phyloP scores from a whole-genome alignment of 2,113 vertebrate species.

The Platichthys stellatus region DNA sequence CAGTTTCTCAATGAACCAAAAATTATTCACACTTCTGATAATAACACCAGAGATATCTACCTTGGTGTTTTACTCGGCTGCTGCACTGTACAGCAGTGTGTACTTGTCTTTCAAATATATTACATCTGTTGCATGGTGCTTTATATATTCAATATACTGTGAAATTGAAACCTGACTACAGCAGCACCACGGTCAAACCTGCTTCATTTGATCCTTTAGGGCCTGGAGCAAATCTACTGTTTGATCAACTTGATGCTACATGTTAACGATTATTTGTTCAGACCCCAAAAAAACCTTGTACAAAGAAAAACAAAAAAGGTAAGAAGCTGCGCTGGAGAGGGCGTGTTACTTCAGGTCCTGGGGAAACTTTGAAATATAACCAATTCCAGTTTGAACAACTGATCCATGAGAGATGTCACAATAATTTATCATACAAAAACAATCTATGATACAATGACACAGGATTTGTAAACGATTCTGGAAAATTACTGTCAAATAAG shows the following conservation, averaged over 20 bases:
- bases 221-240: not conserved
- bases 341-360: conserved; percentile 3
- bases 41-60: too few relatives aligned
- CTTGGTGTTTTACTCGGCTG: too few relatives aligned
- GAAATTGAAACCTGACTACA: not conserved
- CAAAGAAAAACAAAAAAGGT: not conserved
- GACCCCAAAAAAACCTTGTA: not conserved
- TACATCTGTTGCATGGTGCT: too few relatives aligned
- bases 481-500: too few relatives aligned
- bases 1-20: too few relatives aligned
- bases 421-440: too few relatives aligned
- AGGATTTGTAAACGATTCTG: too few relatives aligned
- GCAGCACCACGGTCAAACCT: not conserved
- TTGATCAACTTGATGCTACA: conserved; percentile 1
- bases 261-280: conserved; percentile 4
- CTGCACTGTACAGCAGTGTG: too few relatives aligned
- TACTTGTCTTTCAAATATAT: too few relatives aligned
- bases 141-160: not conserved
- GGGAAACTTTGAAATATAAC: conserved; percentile 6
- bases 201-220: not conserved
- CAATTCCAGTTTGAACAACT: not conserved
- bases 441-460: too few relatives aligned
- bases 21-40: too few relatives aligned
- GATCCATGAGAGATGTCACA: not conserved
- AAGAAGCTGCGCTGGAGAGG: not conserved